Percentiles rank a stretch among this genome's conserved stretches.
Conservation (phyloP, 2,113 vertebrate genomes). For the Hystrix cristata region DNA sequence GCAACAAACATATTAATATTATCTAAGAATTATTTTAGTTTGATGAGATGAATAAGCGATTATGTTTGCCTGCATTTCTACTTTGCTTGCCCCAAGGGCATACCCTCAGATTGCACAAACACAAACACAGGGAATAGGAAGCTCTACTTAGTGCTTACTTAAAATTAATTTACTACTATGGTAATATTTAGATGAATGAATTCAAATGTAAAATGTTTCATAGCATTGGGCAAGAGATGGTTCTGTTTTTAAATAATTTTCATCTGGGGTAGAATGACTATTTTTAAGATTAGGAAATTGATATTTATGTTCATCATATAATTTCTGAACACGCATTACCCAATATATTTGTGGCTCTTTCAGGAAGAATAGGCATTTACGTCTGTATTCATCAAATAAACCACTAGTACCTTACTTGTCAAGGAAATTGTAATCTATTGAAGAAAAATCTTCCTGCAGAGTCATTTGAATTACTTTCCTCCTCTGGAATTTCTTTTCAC, state of each 20-base stretch:
- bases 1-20: constrained; percentile 66
- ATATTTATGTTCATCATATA: not conserved
- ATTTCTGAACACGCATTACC: constrained; percentile 23
- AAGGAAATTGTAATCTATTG: not conserved
- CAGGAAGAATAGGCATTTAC: not conserved
- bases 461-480: not conserved
- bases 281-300: not conserved
- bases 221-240: not conserved
- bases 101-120: not conserved
- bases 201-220: not conserved
- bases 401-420: not conserved
- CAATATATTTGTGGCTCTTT: not conserved
- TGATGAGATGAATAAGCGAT: constrained; percentile 11
- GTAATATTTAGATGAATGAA: constrained; percentile 42
- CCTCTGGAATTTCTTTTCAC: not conserved
- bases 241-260: not conserved
- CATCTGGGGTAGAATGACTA: not conserved
- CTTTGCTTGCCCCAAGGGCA: not conserved
- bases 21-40: constrained; percentile 67
- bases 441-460: not conserved
- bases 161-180: constrained; percentile 31
- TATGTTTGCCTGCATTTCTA: not conserved
- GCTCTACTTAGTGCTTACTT: not conserved
- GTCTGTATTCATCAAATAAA: not conserved
- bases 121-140: not conserved